Evolutionary conservation across 1,140 invertebrate genomes (phyloP).

Genomic region (Forficula auricularia): DNA sequence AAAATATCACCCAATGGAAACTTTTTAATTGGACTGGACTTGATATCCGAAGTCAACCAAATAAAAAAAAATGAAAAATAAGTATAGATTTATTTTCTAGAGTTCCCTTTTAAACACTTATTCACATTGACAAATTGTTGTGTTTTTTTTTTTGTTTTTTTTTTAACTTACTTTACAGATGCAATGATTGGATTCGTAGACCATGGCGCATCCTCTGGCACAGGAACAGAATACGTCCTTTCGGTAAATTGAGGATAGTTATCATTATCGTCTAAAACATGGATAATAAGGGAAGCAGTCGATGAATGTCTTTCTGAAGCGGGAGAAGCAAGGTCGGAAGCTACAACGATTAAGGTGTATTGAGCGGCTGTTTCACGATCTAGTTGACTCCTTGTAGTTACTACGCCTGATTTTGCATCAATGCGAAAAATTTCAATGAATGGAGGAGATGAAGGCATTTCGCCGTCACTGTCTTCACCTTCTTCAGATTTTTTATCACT

Average conservation of each 20-base stretch:
- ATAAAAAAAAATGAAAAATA: too few relatives aligned
- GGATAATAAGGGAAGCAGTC: conserved; percentile 65
- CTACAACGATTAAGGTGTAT: conserved; percentile 71
- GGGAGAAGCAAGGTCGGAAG: conserved; percentile 63
- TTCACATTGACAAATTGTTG: too few relatives aligned
- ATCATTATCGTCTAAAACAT: conserved; percentile 85
- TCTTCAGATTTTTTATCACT: too few relatives aligned
- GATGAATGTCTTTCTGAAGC: conserved; percentile 50
- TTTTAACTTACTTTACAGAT: conserved; percentile 46
- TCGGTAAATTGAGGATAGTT: conserved; percentile 91
- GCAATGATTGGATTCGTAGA: conserved; percentile 67
- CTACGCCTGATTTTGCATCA: conserved; percentile 61
- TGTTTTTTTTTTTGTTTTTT: too few relatives aligned
- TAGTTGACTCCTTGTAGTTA: conserved; percentile 61
- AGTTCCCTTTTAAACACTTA: too few relatives aligned
- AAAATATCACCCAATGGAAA: too few relatives aligned
- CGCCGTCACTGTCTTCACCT: neutral
- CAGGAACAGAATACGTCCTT: conserved; percentile 66
- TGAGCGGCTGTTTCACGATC: conserved; percentile 76
- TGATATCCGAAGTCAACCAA: too few relatives aligned
- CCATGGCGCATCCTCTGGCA: conserved; percentile 75
- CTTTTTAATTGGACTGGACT: too few relatives aligned
- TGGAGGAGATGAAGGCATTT: too few relatives aligned
- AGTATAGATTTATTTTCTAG: too few relatives aligned
- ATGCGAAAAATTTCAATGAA: conserved; percentile 49